Evolutionary conservation across 2,797 vertebrate species (phyloP).

Genomic region (Sebastes oblongus): DNA sequence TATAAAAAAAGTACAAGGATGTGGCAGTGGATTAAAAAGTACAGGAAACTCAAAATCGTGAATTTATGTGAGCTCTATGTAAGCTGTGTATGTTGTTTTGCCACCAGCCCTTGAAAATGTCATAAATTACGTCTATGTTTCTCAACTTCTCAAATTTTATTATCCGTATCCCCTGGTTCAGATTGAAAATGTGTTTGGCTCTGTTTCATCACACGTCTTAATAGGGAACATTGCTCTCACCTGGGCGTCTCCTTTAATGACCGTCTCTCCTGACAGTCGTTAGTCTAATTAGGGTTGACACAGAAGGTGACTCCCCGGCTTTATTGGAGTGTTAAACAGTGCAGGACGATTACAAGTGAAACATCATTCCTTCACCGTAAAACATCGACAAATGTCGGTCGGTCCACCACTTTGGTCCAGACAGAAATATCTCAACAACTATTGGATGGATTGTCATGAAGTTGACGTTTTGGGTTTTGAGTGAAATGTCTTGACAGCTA

Average conservation of each 20-base stretch:
- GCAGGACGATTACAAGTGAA: neutral
- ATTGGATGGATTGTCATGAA: neutral
- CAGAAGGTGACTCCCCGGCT: neutral
- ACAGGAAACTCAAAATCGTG: no score
- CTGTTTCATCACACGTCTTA: neutral
- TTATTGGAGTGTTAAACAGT: neutral
- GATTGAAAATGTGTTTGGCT: neutral
- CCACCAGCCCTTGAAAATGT: neutral
- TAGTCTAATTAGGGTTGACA: neutral
- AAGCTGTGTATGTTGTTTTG: no score
- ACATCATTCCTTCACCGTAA: neutral
- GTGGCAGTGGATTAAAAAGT: no score
- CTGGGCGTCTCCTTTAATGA: neutral
- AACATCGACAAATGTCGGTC: neutral
- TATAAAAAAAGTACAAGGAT: no score
- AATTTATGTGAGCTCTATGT: no score
- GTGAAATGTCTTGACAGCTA: neutral
- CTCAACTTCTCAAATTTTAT: neutral
- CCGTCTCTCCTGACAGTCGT: neutral
- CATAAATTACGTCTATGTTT: neutral
- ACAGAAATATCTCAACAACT: neutral
- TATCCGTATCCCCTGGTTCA: neutral
- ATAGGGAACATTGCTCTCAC: neutral
- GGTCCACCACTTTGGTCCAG: neutral
- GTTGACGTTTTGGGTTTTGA: no score